phyloP scores from a whole-genome alignment of 2,888 invertebrate species.

The Drosophila anceps region DNA sequence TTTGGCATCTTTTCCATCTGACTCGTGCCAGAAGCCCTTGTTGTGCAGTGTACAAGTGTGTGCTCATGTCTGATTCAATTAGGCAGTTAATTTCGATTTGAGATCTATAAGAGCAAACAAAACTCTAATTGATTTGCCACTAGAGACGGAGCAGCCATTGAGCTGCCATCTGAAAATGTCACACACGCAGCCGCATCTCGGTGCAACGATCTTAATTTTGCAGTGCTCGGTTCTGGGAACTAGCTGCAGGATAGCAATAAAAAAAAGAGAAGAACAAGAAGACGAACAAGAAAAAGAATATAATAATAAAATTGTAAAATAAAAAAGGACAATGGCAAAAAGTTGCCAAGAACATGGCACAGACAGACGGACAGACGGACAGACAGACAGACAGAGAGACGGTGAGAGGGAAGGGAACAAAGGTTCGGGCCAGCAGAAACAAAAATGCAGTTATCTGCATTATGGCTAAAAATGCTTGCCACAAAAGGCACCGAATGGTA shows the following conservation, averaged over 20 bases:
- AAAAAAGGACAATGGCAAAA: slow-evolving; percentile 69
- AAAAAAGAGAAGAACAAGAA: slow-evolving; percentile 32
- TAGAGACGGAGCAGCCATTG: slow-evolving; percentile 26
- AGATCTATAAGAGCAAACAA: background rate
- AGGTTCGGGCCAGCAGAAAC: slow-evolving; percentile 41
- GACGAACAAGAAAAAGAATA: slow-evolving; percentile 23
- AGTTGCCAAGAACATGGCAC: slow-evolving; percentile 54
- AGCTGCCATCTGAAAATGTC: background rate
- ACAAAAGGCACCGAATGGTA: slow-evolving; percentile 48
- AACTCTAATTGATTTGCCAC: slow-evolving; percentile 53
- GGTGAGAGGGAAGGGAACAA: slow-evolving; percentile 39
- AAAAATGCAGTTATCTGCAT: slow-evolving; percentile 74
- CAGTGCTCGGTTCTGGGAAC: slow-evolving; percentile 54
- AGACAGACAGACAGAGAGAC: background rate
- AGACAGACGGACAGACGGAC: background rate
- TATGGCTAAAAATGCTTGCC: slow-evolving; percentile 60
- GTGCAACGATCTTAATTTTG: slow-evolving; percentile 35
- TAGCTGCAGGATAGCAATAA: slow-evolving; percentile 59
- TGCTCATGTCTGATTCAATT: background rate
- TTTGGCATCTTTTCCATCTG: too few species aligned
- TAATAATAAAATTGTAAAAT: slow-evolving; percentile 57
- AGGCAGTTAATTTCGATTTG: slow-evolving; percentile 1
- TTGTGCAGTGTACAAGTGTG: background rate
- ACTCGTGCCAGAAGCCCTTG: background rate
- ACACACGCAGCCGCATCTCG: slow-evolving; percentile 4